Evolutionary conservation across 2,797 vertebrate species (phyloP), one percentile per base, ranked within the genome.

Genomic region (Cirrhinus mrigala): DNA sequence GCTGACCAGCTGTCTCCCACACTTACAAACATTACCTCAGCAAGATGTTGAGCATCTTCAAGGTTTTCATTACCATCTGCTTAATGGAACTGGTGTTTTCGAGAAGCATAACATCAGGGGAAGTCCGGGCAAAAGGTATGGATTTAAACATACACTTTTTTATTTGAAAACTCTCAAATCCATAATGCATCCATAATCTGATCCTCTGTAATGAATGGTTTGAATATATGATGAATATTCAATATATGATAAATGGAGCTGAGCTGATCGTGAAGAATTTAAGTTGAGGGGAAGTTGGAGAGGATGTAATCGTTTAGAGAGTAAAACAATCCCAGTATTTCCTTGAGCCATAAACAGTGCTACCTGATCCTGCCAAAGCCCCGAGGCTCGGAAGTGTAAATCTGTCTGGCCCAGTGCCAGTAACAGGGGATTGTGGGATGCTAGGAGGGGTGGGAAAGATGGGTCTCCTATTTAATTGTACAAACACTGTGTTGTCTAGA

Each of bases 321-420:
- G 73, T 22, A 77, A 81, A 37, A 81, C 77, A 81, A 88, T 88
- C 88, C 86, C n/a, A n/a, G 91, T 92, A 89, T 92, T 93, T 86
- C 92, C 89, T 91, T 89, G 83, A 82, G 91, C 88, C 9, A 86
- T 93, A 92, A 94, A 94, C 89, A 75, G 83, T 46, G 92, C 92
- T 92, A 94, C 92, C 92, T 88, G 92, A 94, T 94, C 93, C 86
- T 87, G 85, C 88, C 84, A 89, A 91, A 90, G 90, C 91, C 94
- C 92, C 8, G 81, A 80, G 94, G 93, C 94, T 94, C 92, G 93
- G 94, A 94, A 93, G 93, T 95, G 93, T 94, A 95, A 93, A 94
- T 94, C 90, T 94, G 92, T 88, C 88, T 92, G 93, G 92, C 91
- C 88, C 79, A 50, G 82, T 88, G 92, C 92, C 93, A 93, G 90